Conservation (phyloP, 2,797 vertebrate genomes). For the Bradypodion pumilum region DNA sequence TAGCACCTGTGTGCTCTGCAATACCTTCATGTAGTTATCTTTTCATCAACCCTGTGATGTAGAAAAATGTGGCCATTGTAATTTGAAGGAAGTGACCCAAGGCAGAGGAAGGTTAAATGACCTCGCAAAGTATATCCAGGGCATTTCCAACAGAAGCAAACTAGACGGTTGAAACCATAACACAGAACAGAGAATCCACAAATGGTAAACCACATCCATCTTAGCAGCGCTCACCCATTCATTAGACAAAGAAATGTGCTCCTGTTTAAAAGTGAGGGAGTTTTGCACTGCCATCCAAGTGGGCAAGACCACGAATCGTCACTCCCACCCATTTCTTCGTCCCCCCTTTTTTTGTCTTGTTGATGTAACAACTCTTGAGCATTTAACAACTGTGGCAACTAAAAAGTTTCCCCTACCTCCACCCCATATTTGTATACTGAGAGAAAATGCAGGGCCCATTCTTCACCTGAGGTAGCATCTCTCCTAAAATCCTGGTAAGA, state of each 20-base stretch:
- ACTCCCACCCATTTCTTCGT: no score
- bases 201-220: background rate
- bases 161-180: background rate
- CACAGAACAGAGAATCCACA: background rate
- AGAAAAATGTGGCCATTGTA: background rate
- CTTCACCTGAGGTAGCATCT: background rate
- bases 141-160: background rate
- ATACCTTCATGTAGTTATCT: background rate
- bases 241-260: background rate
- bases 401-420: no score
- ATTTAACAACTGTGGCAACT: no score
- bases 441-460: no score
- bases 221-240: background rate
- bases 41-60: constrained; percentile 1
- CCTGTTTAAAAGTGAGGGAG: background rate
- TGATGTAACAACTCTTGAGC: background rate
- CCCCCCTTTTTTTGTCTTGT: background rate
- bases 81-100: constrained; percentile 19
- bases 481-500: background rate
- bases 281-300: background rate
- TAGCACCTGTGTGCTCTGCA: constrained; percentile 8
- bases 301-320: background rate
- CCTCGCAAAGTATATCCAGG: background rate
- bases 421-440: no score
- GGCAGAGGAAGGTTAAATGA: constrained; percentile 4